These are phyloP conservation scores for Bradysia coprophila DNA, from an alignment of 1,140 invertebrate species.

Conservation along the genomic window DNA sequence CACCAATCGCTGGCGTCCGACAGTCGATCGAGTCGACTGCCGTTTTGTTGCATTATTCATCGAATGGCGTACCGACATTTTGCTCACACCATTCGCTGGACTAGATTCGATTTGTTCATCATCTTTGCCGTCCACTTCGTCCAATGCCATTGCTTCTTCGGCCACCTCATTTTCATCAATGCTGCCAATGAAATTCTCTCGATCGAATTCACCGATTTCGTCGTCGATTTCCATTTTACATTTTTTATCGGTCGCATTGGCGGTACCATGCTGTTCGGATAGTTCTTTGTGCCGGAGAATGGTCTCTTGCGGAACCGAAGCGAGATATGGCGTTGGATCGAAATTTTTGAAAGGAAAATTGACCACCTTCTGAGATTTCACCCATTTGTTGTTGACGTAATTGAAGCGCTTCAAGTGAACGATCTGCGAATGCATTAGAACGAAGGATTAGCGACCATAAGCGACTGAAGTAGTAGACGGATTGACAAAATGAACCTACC, in stretches of 20 bases:
- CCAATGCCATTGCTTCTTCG: not conserved
- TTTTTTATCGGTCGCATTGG: not conserved
- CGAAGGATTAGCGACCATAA: not conserved
- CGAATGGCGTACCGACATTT: not conserved
- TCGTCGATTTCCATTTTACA: not conserved
- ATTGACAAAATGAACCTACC: conserved; percentile 35
- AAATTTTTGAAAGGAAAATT: conserved; percentile 71
- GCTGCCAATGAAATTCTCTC: not conserved
- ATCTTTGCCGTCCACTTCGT: not conserved
- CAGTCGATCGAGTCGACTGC: not conserved
- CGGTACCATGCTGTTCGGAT: conserved; percentile 10
- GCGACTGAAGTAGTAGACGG: too few species aligned
- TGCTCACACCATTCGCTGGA: not conserved
- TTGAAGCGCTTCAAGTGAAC: conserved; percentile 81
- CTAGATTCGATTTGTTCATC: not conserved
- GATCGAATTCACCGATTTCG: conserved; percentile 14
- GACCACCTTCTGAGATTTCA: conserved; percentile 85
- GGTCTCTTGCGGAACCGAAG: conserved; percentile 54
- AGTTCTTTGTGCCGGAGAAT: conserved; percentile 40
- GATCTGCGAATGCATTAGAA: conserved; percentile 46
- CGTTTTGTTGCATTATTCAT: not conserved
- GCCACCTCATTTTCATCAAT: not conserved
- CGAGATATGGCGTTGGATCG: conserved; percentile 61
- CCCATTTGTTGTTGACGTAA: conserved; percentile 71
- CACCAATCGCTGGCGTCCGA: conserved; percentile 31